Base-by-base conservation (phyloP, 2,113 vertebrate genomes). In the Gadus chalcogrammus region DNA sequence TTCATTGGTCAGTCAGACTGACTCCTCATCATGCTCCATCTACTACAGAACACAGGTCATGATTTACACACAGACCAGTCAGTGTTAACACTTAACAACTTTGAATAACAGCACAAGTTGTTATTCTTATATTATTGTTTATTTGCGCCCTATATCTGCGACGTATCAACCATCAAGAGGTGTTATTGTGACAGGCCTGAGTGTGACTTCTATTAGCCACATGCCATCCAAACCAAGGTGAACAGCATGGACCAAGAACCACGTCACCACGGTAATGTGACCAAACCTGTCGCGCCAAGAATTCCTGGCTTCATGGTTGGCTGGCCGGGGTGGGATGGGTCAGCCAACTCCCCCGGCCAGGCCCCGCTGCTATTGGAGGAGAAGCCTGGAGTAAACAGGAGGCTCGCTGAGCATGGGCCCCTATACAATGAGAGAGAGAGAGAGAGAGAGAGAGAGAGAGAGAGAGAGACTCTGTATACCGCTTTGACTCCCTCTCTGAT, bases 251-350 rank as follows among this genome's bases (percentile, higher is more conserved):
- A 82, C 83, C 83, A 64, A 72, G 61, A 76, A 71, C 76, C 18
- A 68, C 62, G 65, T 59, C 56, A 60, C 69, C 2, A 28, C 66
- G 64, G 59, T 68, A 84, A 77, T 70, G 31, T 76, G 74, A 79
- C 67, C 35, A 65, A 76, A 55, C 73, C 13, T 75, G 15, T 15
- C 61, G 0, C 24, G 86, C 70, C 74, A 82, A 42, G 65, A 18
- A 67, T 48, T 17, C 6, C 62, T 64, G 15, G 3, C 71, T 24
- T 67, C 42, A 9, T 64, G 84, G 91, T 92, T 90, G 90, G 90
- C 79, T 79, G 27, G 64, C 55, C n/a, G 59, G 70, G 16, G 83
- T 85, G 88, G 90, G 90, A 78, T 90, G 84, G 90, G 83, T 79
- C 69, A 22, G 79, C 76, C 79, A 70, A 81, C 90, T 79, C 86